Conservation (phyloP, 1,140 invertebrate genomes). For the Drosophila yakuba region DNA sequence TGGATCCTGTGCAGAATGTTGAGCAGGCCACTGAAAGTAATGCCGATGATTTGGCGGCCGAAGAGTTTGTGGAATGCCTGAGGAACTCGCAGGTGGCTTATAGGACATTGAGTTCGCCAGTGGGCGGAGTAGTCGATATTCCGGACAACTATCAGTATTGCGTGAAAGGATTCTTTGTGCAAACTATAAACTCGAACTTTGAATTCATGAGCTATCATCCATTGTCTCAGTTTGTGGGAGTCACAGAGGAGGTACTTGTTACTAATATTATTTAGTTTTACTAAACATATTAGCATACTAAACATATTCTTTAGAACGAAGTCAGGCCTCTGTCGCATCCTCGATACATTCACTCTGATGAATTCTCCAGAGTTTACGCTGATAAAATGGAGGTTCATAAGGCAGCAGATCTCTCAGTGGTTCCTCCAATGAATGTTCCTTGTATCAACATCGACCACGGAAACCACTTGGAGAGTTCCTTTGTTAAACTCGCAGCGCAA, state of each 20-base stretch:
- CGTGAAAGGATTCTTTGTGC: conserved; percentile 26
- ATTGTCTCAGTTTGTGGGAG: conserved; percentile 11
- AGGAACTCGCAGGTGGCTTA: conserved; percentile 12
- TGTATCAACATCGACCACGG: conserved; percentile 14
- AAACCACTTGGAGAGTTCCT: conserved; percentile 14
- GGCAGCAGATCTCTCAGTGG: conserved; percentile 14
- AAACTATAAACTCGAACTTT: conserved; percentile 1
- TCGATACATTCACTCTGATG: conserved; percentile 12
- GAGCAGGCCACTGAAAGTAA: neutral
- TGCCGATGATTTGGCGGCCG: conserved; percentile 1
- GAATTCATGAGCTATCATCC: conserved; percentile 33
- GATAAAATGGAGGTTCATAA: conserved; percentile 16
- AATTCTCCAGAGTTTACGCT: conserved; percentile 9
- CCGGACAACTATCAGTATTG: conserved; percentile 10
- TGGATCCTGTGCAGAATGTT: neutral
- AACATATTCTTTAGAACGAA: conserved; percentile 9
- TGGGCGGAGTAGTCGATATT: conserved; percentile 9
- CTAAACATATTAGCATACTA: neutral
- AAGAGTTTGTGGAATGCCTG: conserved; percentile 8
- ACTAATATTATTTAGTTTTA: no score
- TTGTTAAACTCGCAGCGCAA: conserved; percentile 18
- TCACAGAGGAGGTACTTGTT: conserved; percentile 13
- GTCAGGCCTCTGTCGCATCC: conserved; percentile 1
- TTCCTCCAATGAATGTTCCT: conserved; percentile 1
- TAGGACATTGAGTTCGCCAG: conserved; percentile 16